Percentiles rank a stretch among this genome's conserved stretches.
These are phyloP conservation scores for Leptura quadrifasciata DNA, from an alignment of 2,888 invertebrate species.

Conservation along the genomic window DNA sequence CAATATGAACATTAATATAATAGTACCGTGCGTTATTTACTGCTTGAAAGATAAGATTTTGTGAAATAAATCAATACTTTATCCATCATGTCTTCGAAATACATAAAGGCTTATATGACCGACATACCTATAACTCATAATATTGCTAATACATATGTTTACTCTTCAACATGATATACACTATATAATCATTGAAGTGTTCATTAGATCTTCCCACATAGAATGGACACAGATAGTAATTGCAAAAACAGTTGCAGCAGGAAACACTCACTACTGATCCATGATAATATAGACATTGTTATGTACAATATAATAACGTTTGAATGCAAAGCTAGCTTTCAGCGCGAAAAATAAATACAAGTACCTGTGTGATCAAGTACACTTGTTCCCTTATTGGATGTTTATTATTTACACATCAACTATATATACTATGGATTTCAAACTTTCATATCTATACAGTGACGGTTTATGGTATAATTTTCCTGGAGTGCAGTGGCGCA, in stretches of 20 bases:
- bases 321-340: background rate
- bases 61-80: background rate
- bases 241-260: background rate
- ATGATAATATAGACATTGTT: background rate
- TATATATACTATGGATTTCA: background rate
- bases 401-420: background rate
- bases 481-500: no score
- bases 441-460: background rate
- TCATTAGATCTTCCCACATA: constrained; percentile 2
- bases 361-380: background rate
- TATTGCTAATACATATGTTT: background rate
- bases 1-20: no score
- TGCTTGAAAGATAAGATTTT: background rate
- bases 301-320: constrained; percentile 4
- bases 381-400: background rate
- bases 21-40: no score
- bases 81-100: background rate
- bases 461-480: no score
- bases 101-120: background rate
- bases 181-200: background rate
- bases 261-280: background rate
- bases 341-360: background rate
- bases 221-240: constrained; percentile 2
- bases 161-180: background rate
- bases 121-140: background rate